phyloP scores from a whole-genome alignment of 2,113 vertebrate genomes.

The Brachyistius frenatus region DNA sequence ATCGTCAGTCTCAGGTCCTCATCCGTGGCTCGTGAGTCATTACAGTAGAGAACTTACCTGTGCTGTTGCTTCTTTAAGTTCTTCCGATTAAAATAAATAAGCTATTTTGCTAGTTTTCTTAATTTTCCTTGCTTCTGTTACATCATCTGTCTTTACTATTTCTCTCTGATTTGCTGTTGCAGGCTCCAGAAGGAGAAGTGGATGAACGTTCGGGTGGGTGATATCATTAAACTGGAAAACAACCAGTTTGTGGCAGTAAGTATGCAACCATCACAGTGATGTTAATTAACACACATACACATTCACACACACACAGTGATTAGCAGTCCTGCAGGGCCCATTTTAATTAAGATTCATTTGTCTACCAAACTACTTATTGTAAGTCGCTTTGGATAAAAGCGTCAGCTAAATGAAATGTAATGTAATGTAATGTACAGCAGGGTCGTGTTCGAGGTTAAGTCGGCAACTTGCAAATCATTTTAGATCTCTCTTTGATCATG shows the following conservation, averaged over 20 bases:
- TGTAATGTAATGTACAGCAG: background rate
- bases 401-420: too few relatives aligned
- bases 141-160: background rate
- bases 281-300: background rate
- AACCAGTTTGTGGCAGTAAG: slow-evolving; percentile 97
- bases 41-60: background rate
- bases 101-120: background rate
- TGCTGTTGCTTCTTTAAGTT: background rate
- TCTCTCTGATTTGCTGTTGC: slow-evolving; percentile 10
- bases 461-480: background rate
- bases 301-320: background rate
- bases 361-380: too few relatives aligned
- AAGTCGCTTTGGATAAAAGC: too few relatives aligned
- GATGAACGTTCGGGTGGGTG: slow-evolving; percentile 96
- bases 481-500: background rate
- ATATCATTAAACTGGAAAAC: slow-evolving; percentile 96
- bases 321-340: background rate
- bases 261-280: slow-evolving; percentile 16
- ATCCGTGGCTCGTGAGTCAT: slow-evolving; percentile 91
- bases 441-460: background rate
- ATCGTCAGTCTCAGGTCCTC: slow-evolving; percentile 95
- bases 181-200: slow-evolving; percentile 94
- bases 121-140: background rate
- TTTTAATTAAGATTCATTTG: background rate
- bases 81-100: background rate